Evolutionary conservation across 2,113 vertebrate species (phyloP).

Genomic region (Cinclus mexicanus): DNA sequence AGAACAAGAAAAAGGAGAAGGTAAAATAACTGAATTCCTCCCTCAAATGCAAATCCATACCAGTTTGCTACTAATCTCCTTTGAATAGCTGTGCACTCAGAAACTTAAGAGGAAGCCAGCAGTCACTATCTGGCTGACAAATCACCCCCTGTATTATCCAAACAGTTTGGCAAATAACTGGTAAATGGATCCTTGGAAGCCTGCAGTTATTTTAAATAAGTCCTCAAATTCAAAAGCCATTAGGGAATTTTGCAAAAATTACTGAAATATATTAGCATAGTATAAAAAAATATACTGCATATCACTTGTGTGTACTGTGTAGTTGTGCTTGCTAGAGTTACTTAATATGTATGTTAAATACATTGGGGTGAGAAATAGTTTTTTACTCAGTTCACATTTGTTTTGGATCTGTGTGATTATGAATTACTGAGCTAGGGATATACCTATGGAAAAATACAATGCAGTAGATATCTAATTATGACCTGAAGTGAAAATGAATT

Average conservation of each 20-base stretch:
- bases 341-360: neutral
- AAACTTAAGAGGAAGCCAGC: neutral
- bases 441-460: slow-evolving; percentile 52
- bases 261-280: slow-evolving; percentile 19
- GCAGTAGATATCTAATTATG: slow-evolving; percentile 64
- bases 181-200: neutral
- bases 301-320: neutral
- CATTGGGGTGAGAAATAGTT: neutral
- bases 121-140: neutral
- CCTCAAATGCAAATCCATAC: neutral
- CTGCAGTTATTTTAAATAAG: neutral
- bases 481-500: slow-evolving; percentile 67
- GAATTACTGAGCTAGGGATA: slow-evolving; percentile 37
- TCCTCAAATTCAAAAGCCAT: slow-evolving; percentile 22
- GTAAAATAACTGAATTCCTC: neutral
- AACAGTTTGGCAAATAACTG: neutral
- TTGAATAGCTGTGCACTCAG: neutral
- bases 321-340: neutral
- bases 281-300: neutral
- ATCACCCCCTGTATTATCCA: neutral
- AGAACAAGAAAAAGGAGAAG: neutral
- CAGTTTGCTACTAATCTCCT: neutral
- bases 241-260: slow-evolving; percentile 20
- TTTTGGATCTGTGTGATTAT: slow-evolving; percentile 49
- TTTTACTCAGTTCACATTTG: neutral